Base-by-base conservation (phyloP, 2,888 invertebrate genomes). In the Apodemia zela region DNA sequence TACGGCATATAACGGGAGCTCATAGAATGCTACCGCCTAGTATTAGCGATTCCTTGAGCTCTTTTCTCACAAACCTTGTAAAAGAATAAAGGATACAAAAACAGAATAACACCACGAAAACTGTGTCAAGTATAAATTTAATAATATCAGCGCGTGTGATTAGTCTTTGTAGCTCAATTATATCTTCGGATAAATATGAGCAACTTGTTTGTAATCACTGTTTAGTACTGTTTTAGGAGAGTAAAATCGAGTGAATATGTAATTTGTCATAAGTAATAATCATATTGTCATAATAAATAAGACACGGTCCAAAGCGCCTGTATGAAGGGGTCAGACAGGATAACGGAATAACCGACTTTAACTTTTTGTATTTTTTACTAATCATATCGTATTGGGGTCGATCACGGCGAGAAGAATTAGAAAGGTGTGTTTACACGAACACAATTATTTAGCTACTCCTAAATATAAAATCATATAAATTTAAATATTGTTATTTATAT, bases 321-420 rank as follows among this genome's bases (percentile, higher is more conserved):
- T 72, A 69, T 65, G 69, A 72, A 67, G 71, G 79, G 79, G 81
- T 81, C 76, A 78, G 74, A 73, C 65, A 62, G 70, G 71, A 67
- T 73, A 75, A 73, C 72, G 70, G 72, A 68, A 67, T 73, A 75
- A 73, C 72, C 69, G 72, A 68, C 69, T 73, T 73, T 69, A 59
- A 47, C 68, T 49, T 73, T 76, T 79, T 76, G 74, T 67, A 18
- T 33, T 51, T 18, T 49, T 49, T 49, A 49, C 68, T 71, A 69
- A 71, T 71, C 66, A 64, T 65, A 68, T 62, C 67, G 62, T 49
- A 58, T 58, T 69, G 65, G 70, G 72, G 71, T 66, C 64, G 66
- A 65, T 68, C 65, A 60, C 62, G 67, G 67, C 66, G 63, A 59
- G 57, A 59, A 35, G 59, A 62, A 67, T 60, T 51, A 29, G 57